Evolutionary conservation across 53 echinoderm and acorn worm genomes (phyloP).

Genomic region (Mesocentrotus franciscanus): DNA sequence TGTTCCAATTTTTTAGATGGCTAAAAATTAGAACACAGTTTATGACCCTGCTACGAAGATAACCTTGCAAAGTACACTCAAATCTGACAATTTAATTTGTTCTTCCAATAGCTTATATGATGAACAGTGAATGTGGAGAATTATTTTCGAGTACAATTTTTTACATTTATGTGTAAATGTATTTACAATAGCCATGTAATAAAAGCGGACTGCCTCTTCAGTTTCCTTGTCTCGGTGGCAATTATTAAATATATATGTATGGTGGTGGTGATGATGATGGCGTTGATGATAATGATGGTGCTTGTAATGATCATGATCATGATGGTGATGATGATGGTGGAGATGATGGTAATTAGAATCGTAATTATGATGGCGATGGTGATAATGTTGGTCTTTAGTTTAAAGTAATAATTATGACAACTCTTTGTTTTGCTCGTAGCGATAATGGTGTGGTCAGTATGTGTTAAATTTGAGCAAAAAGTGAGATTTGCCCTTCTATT

Average conservation of each 20-base stretch:
- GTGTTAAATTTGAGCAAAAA: too few relatives aligned
- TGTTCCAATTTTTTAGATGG: constrained; percentile 36
- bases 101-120: not conserved
- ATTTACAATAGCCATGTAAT: constrained; percentile 43
- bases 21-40: not conserved
- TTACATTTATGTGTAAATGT: not conserved
- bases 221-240: not conserved
- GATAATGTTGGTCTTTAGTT: too few relatives aligned
- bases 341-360: too few relatives aligned
- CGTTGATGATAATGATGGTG: not conserved
- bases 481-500: too few relatives aligned
- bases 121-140: not conserved
- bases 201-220: constrained; percentile 44
- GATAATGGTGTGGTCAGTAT: too few relatives aligned
- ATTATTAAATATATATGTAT: not conserved
- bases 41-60: not conserved
- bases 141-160: not conserved
- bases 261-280: not conserved
- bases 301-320: too few relatives aligned
- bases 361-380: too few relatives aligned
- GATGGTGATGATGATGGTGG: too few relatives aligned
- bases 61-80: not conserved
- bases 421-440: too few relatives aligned
- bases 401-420: too few relatives aligned
- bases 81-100: not conserved